phyloP scores from a whole-genome alignment of 53 echinoderm and acorn worm species.

The Antedon mediterranea region DNA sequence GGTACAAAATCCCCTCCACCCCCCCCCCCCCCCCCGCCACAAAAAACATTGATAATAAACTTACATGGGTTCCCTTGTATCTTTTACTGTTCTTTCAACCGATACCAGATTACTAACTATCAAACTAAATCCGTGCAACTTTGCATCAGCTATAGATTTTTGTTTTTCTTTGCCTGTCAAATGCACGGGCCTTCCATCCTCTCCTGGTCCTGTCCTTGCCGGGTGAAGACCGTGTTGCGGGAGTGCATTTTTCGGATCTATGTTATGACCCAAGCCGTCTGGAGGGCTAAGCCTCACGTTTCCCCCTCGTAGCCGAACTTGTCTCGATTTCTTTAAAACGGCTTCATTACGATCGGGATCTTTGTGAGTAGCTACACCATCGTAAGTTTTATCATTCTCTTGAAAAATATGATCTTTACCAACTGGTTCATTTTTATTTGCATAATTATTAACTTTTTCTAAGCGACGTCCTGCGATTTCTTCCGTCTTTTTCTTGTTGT shows the following conservation, averaged over 20 bases:
- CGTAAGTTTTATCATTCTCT: not conserved
- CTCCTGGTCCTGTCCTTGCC: slow-evolving; percentile 52
- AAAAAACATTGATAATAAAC: not conserved
- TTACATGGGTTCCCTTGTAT: slow-evolving; percentile 43
- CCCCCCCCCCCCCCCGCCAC: no score
- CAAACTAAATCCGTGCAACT: slow-evolving; percentile 42
- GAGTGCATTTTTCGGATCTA: not conserved
- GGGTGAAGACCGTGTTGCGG: not conserved
- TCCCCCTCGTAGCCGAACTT: not conserved
- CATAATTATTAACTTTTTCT: not conserved
- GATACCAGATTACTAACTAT: slow-evolving; percentile 56
- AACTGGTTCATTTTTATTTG: not conserved
- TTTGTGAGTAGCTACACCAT: not conserved
- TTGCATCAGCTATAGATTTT: slow-evolving; percentile 19
- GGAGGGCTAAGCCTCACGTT: not conserved
- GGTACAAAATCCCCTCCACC: no score
- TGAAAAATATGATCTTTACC: not conserved
- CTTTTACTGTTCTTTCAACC: slow-evolving; percentile 40
- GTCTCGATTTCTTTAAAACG: not conserved
- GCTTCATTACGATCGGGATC: not conserved
- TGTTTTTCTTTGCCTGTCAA: slow-evolving; percentile 40
- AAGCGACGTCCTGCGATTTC: not conserved
- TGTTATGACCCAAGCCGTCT: not conserved
- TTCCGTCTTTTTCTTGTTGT: not conserved
- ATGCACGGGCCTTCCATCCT: slow-evolving; percentile 52